Evolutionary conservation across 1,140 invertebrate species (phyloP).

Genomic region (Hetaerina americana): DNA sequence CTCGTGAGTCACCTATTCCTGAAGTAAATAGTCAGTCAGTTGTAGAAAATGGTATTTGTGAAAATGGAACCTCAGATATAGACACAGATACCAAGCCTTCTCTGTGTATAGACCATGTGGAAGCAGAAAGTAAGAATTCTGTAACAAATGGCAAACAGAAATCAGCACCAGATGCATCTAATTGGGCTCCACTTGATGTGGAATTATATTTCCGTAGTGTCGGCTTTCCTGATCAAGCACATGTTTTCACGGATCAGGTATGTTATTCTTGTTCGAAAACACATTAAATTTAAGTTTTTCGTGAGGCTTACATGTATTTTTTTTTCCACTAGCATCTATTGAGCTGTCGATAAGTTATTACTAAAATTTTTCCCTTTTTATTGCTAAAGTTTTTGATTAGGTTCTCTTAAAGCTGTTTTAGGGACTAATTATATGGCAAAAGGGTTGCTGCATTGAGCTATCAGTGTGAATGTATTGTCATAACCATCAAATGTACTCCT

Average conservation of each 20-base stretch:
- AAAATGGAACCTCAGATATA: background rate
- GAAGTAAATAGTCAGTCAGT: slow-evolving; percentile 16
- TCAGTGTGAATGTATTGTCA: no score
- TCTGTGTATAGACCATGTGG: background rate
- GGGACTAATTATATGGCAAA: no score
- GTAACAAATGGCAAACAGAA: slow-evolving; percentile 14
- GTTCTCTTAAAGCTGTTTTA: no score
- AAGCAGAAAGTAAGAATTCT: background rate
- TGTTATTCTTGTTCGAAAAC: slow-evolving; percentile 13
- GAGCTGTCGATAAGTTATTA: no score
- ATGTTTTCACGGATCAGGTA: slow-evolving; percentile 68
- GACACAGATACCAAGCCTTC: background rate
- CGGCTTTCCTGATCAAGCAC: slow-evolving; percentile 56
- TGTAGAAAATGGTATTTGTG: background rate
- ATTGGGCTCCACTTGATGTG: slow-evolving; percentile 70
- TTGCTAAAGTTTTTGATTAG: no score
- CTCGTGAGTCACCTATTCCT: slow-evolving; percentile 20
- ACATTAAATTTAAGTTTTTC: no score
- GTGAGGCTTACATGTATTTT: no score
- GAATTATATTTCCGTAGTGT: slow-evolving; percentile 61
- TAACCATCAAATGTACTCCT: no score
- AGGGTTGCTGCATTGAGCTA: no score
- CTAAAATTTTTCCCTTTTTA: no score
- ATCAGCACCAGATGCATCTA: slow-evolving; percentile 58
- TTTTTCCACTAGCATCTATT: no score